Conservation (phyloP, 2,888 invertebrate species). For the Emmelina monodactyla region DNA sequence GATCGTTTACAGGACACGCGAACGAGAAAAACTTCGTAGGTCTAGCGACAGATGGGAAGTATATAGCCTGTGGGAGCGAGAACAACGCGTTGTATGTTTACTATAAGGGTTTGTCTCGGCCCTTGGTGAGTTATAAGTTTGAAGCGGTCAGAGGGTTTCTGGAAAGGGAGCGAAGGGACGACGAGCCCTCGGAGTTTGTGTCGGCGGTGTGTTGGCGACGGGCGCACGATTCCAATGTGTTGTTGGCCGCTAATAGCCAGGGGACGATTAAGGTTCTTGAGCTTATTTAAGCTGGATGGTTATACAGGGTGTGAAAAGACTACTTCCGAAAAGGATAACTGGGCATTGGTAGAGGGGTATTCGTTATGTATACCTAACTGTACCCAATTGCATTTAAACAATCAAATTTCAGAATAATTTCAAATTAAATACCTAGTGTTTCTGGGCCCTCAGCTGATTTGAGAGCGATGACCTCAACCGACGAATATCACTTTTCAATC, state of each 20-base stretch:
- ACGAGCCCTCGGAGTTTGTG: constrained; percentile 91
- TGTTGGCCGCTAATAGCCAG: constrained; percentile 93
- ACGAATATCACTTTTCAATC: no score
- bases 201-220: constrained; percentile 95
- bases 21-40: constrained; percentile 98
- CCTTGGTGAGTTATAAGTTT: constrained; percentile 86
- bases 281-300: constrained; percentile 62
- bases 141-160: constrained; percentile 44
- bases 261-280: constrained; percentile 91
- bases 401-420: no score
- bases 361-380: no score
- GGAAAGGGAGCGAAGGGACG: constrained; percentile 82
- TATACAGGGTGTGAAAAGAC: no score
- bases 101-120: constrained; percentile 88
- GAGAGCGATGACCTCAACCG: no score
- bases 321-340: no score
- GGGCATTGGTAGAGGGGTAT: no score
- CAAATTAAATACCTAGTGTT: no score
- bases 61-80: constrained; percentile 94
- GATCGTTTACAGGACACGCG: constrained; percentile 75
- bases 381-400: no score
- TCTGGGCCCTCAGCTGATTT: no score
- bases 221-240: constrained; percentile 68
- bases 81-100: constrained; percentile 93
- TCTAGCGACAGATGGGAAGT: constrained; percentile 85